phyloP scores from a whole-genome alignment of 1,140 invertebrate genomes.

The Anoplophora glabripennis region DNA sequence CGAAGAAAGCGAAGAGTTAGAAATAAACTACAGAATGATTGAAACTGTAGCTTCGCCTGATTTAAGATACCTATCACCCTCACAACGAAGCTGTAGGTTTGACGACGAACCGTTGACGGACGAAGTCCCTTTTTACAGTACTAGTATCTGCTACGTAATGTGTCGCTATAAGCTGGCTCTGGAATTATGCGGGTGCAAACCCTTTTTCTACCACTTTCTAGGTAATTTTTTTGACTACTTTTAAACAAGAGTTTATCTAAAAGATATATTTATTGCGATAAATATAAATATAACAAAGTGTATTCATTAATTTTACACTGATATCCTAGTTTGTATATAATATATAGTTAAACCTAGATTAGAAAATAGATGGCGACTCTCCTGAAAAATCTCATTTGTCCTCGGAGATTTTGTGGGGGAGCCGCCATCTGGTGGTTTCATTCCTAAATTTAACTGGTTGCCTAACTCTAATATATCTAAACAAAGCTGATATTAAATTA shows the following conservation, averaged over 20 bases:
- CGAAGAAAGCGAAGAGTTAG: constrained; percentile 49
- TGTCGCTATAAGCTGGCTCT: constrained; percentile 51
- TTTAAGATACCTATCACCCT: constrained; percentile 47
- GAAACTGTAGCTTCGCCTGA: constrained; percentile 52
- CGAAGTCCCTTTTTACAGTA: constrained; percentile 53
- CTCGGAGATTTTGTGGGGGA: no score
- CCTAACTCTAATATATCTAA: no score
- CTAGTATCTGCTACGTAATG: constrained; percentile 50
- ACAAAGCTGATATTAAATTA: not conserved
- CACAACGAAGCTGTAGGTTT: constrained; percentile 52
- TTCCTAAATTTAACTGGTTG: no score
- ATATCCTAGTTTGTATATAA: no score
- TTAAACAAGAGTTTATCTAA: no score
- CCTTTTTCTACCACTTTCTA: constrained; percentile 53
- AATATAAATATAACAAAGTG: no score
- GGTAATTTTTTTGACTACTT: constrained; percentile 18
- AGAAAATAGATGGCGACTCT: no score
- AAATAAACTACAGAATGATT: constrained; percentile 52
- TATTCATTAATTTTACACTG: no score
- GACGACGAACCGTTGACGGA: constrained; percentile 52
- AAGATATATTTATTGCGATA: no score
- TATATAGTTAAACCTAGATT: no score
- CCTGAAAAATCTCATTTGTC: no score
- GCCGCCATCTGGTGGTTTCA: no score
- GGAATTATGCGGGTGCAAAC: constrained; percentile 53